phyloP scores from a whole-genome alignment of 2,888 invertebrate species.

The Drosophila mulleri region DNA sequence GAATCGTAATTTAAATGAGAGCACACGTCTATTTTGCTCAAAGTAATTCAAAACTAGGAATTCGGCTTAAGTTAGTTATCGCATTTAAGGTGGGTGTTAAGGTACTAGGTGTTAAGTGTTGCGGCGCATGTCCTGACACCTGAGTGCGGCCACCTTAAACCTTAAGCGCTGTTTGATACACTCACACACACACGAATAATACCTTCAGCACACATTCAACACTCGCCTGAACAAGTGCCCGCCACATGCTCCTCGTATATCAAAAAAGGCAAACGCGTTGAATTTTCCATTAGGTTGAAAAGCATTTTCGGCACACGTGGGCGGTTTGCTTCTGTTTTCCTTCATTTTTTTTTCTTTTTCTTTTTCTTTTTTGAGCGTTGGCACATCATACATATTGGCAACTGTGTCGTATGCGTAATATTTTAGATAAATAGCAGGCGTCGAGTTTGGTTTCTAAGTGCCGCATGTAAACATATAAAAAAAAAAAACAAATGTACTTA shows the following conservation, averaged over 20 bases:
- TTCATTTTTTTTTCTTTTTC: too few relatives aligned
- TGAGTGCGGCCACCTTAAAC: conserved; percentile 48
- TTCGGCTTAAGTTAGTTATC: not conserved
- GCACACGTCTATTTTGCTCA: not conserved
- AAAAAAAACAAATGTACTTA: conserved; percentile 42
- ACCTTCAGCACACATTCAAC: conserved; percentile 17
- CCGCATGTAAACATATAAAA: conserved; percentile 49
- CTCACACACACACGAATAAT: not conserved
- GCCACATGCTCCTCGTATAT: conserved; percentile 49
- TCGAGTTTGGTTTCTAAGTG: conserved; percentile 39
- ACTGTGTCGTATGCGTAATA: conserved; percentile 55
- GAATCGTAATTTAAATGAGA: too few relatives aligned
- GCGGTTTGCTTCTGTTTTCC: conserved; percentile 18
- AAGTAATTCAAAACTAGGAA: conserved; percentile 3
- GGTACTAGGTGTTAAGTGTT: conserved; percentile 11
- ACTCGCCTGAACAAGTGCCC: conserved; percentile 27
- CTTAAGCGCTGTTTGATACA: conserved; percentile 40
- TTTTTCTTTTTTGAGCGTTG: conserved; percentile 28
- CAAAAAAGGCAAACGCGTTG: conserved; percentile 63
- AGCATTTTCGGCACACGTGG: conserved; percentile 66
- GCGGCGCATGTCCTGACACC: conserved; percentile 32
- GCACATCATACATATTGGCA: conserved; percentile 55
- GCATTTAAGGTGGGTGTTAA: not conserved
- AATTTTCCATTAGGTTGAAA: conserved; percentile 73
- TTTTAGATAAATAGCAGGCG: conserved; percentile 64